These are phyloP conservation scores for Carettochelys insculpta DNA, from an alignment of 2,113 vertebrate genomes.

Conservation along the genomic window DNA sequence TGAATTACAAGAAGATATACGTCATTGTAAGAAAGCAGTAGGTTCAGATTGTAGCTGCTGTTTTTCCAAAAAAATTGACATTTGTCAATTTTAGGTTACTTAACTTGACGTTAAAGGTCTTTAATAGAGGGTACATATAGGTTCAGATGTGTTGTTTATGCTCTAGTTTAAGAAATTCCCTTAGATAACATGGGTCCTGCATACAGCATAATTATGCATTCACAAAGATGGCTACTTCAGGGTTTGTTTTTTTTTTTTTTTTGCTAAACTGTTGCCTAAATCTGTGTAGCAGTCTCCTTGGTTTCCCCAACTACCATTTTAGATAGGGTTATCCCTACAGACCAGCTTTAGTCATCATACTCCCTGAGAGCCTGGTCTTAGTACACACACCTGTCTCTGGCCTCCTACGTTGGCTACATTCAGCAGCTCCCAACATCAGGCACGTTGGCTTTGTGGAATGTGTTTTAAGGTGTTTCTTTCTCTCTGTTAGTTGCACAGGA, in stretches of 20 bases:
- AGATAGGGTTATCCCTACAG: not conserved
- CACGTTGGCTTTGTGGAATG: not conserved
- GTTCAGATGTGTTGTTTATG: not conserved
- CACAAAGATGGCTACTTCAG: not conserved
- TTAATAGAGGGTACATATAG: not conserved
- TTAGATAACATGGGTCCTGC: not conserved
- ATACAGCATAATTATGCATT: not conserved
- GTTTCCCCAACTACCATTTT: not conserved
- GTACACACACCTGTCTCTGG: not conserved
- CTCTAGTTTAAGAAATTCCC: not conserved
- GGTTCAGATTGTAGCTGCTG: not conserved
- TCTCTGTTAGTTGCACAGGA: not conserved
- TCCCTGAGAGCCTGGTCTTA: not conserved
- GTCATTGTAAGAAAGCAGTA: not conserved
- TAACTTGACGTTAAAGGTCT: not conserved
- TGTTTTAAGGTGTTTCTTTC: not conserved
- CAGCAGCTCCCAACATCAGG: not conserved
- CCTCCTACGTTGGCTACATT: not conserved
- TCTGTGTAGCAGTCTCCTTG: not conserved
- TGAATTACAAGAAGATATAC: not conserved
- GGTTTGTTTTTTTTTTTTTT: not conserved
- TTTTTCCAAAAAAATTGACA: fast-evolving
- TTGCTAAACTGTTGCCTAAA: not conserved
- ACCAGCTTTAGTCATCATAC: not conserved
- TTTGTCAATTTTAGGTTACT: not conserved